Base-by-base conservation (phyloP, 2,113 vertebrate species). In the Galbula dea region DNA sequence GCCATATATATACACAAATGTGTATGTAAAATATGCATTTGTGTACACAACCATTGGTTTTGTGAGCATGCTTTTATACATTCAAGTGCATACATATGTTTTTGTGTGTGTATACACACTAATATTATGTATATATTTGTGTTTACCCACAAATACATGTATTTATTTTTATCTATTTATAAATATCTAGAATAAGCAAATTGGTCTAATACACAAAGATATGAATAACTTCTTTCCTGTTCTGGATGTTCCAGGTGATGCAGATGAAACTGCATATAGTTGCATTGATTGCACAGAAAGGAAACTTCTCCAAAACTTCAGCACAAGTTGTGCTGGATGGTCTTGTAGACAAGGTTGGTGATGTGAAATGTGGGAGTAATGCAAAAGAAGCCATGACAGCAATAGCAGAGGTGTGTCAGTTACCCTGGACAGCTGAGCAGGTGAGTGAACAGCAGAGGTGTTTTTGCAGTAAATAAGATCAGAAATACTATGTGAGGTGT, bases 381-480 rank as follows among this genome's bases (percentile, higher is more conserved):
- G 98, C 99, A 67, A 99, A 99, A 95, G 99, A 98, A 93, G 99
- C 98, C 51, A 97, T 99, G 95, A 99, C 98, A 48, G 98, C 99
- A 10, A 99, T 99, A 87, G 98, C 98, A 30, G 98, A 98, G 95
- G 97, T 98, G 0, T 99, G 99, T 92, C 97, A 98, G 26, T 97
- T 99, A 45, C 99, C 99, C 0, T 99, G 99, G 99, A 99, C 99
- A 30, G 99, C 99, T 72, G 99, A 99, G 71, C 99, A 99, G 98
- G 99, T 99, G 20, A 75, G 98, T 91, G 20, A 80, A 7, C 22
- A 74, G 32, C 7, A 49, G 18, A 81, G 15, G 6, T 77, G 15
- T 36, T 54, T 8, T 62, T 76, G 15, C 54, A 73, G 15, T 85
- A 90, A 62, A 76, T 39, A 43, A 79, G 65, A 43, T 20, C 15